Evolutionary conservation across 2,113 vertebrate genomes (phyloP).

Genomic region (Myocastor coypus): DNA sequence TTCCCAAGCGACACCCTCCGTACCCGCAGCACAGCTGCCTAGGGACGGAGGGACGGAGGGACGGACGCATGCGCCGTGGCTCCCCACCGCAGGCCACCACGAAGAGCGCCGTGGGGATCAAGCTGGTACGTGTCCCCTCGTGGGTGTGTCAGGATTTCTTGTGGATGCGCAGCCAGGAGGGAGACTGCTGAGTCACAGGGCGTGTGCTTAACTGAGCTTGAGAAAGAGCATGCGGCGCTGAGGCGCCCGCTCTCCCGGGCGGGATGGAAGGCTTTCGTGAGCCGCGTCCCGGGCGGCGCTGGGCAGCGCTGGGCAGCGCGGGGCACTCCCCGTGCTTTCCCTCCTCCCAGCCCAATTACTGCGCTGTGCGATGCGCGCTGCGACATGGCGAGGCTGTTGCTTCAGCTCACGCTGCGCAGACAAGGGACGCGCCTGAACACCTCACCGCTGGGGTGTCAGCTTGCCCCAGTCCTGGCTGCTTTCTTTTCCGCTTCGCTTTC

Average conservation of each 20-base stretch:
- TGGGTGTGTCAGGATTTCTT: background rate
- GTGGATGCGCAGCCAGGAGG: background rate
- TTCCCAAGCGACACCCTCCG: background rate
- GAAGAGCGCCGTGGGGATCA: background rate
- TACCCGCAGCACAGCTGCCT: background rate
- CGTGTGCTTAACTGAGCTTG: background rate
- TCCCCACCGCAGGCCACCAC: background rate
- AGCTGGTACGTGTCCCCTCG: background rate
- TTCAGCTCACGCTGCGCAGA: background rate
- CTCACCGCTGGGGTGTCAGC: fast-evolving
- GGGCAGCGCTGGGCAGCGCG: too few relatives aligned
- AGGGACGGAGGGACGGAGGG: background rate
- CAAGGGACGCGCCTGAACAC: background rate
- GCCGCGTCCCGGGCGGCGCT: background rate
- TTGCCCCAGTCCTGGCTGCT: background rate
- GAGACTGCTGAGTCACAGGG: constrained; percentile 13
- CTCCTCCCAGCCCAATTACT: background rate
- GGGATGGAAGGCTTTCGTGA: fast-evolving
- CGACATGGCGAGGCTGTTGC: too few relatives aligned
- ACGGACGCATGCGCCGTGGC: fast-evolving
- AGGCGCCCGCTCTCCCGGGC: background rate
- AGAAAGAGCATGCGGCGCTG: background rate
- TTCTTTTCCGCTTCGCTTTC: background rate
- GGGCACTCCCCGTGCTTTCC: background rate
- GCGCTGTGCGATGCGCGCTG: background rate